Base-by-base conservation (phyloP, 35 echinoderm and acorn worm genomes). In the Ptychodera flava region DNA sequence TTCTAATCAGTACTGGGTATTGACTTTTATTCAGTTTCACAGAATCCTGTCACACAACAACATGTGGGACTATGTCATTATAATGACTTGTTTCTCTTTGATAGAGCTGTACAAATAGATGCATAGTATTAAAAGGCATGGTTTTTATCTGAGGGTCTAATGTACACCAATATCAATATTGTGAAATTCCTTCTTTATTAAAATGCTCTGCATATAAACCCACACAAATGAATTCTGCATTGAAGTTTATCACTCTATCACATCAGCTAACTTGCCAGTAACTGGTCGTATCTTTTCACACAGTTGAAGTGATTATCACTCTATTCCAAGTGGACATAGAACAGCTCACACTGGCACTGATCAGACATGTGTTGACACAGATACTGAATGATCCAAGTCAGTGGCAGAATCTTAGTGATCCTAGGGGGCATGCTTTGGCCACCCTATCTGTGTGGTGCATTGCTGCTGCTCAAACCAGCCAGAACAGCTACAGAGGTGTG, bases 261-360 rank as follows among this genome's bases (percentile, higher is more conserved):
- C n/a, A n/a, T n/a, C n/a, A n/a, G n/a, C n/a, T n/a, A n/a, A n/a
- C n/a, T n/a, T n/a, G n/a, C n/a, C n/a, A n/a, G n/a, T n/a, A n/a
- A n/a, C n/a, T n/a, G n/a, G n/a, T n/a, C n/a, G n/a, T n/a, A n/a
- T n/a, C n/a, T n/a, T n/a, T n/a, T n/a, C n/a, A n/a, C n/a, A 31
- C 83, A 96, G 94, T 90, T 34, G 91, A 96, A 78, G 80, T 88
- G 12, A 88, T 91, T 36, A 89, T 90, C 45, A 91, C 91, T 29
- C 80, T 96, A 35, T 96, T 96, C 85, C 94, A 96, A 88, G 91
- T 96, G 32, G 94, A 96, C 88, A 96, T 93, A 27, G 94, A 96
- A 31, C 94, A 96, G 45, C 35, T 96, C 31, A 96, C 94, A 30
- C 77, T 96, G 35, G 92, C 91, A 0, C 88, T 96, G 2, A 53